A percentile compares a stretch with the other conserved stretches of the same genome.
phyloP scores from a whole-genome alignment of 2,888 invertebrate species.

The Dynastes tityus region DNA sequence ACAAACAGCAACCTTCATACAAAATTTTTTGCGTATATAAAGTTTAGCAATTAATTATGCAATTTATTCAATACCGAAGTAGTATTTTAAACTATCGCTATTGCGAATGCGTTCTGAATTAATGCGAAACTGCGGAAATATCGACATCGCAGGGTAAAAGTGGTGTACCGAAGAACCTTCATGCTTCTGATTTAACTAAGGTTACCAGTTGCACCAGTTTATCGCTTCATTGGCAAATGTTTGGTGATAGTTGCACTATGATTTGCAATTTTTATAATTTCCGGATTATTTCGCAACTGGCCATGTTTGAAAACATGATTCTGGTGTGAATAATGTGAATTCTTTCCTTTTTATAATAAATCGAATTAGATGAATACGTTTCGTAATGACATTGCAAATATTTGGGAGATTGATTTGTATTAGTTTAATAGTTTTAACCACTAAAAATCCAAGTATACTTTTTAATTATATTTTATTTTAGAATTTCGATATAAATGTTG shows the following conservation, averaged over 20 bases:
- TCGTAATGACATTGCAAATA: too few relatives aligned
- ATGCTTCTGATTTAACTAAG: conserved; percentile 12
- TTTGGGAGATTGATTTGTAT: too few relatives aligned
- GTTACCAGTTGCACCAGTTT: conserved; percentile 13
- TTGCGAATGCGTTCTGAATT: conserved; percentile 4
- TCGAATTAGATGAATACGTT: too few relatives aligned
- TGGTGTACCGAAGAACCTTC: conserved; percentile 7
- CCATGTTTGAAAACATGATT: too few relatives aligned
- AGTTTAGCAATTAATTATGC: neutral
- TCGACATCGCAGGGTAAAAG: conserved; percentile 18
- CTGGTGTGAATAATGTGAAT: too few relatives aligned
- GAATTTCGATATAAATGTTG: too few relatives aligned
- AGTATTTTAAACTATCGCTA: conserved; percentile 7
- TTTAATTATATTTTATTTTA: too few relatives aligned
- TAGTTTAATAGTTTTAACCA: too few relatives aligned
- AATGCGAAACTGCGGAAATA: conserved; percentile 22
- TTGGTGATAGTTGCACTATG: conserved; percentile 3
- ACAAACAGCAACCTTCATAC: neutral
- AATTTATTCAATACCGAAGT: conserved; percentile 1
- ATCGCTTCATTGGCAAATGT: conserved; percentile 24
- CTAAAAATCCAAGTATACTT: too few relatives aligned
- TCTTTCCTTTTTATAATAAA: too few relatives aligned
- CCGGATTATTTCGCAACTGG: too few relatives aligned
- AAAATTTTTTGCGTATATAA: neutral
- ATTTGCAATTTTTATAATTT: conserved; percentile 4